Base-by-base conservation (phyloP, 2,113 vertebrate species). In the Syngnathus scovelli region DNA sequence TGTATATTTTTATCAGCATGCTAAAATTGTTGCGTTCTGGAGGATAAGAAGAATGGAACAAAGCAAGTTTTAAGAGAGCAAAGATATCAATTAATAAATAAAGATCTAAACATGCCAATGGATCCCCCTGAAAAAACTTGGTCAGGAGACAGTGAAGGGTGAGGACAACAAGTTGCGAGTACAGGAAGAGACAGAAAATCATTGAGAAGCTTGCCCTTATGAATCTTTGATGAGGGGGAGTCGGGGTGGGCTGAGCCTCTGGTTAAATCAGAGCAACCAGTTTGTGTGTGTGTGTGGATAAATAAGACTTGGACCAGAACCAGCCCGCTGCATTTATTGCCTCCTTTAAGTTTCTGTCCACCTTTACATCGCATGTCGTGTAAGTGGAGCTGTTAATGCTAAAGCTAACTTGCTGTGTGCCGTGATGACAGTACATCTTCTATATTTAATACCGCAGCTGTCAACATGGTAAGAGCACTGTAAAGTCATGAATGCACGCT, bases 111-210 rank as follows among this genome's bases (percentile, higher is more conserved):
- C 27, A 36, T 7, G 13, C 27, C 55, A 18, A 36, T 58, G 27
- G 13, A 15, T 3, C 39, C 21, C 6, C 18, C 19, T 9, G 49
- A 52, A 52, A 49, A 49, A 48, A 49, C 92, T 83, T 44, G 44
- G 61, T 39, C 93, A 92, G 90, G 92, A 89, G 93, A 91, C 90
- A 92, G 89, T 92, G 79, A 92, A 91, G 93, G 93, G 92, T 93
- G 91, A 93, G 92, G 94, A 96, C 94, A 95, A 94, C 93, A 95
- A 92, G 92, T 92, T 92, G 93, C 94, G 95, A 94, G 93, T 95
- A 96, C 93, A 88, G 93, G 92, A 93, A 93, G 92, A 95, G 95
- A 96, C 95, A 96, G 95, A 94, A 97, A 97, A 96, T 96, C 95
- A 95, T 95, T 98, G 93, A 90, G 92, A 94, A 94, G 92, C 92